Base-by-base conservation (phyloP, 1,140 invertebrate species). In the Bombus polaris region DNA sequence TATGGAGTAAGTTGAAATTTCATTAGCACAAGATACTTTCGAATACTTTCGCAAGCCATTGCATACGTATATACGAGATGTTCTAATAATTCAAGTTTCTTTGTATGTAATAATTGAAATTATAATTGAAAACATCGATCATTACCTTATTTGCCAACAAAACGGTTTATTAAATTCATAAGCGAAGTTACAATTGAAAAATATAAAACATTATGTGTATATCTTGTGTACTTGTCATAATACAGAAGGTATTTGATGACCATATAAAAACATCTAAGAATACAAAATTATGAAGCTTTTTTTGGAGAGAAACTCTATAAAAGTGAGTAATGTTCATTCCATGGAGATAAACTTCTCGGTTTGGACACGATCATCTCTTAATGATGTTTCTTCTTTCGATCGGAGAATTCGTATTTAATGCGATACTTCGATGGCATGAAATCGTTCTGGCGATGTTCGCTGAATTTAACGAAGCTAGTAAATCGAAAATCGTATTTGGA, bases 401-500 rank as follows among this genome's bases (percentile, higher is more conserved):
- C n/a, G 25, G 39, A 2, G 39, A 0, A 65, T 74, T 53, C 57
- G 32, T 44, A 35, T 74, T 71, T 65, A 73, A 80, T 62, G 39
- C 68, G 76, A 57, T 44, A 25, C 28, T 3, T 0, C 32, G 47
- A 42, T 44, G 62, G 44, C 35, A 37, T 32, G 65, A 66, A 81
- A 25, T 76, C 37, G 78, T 53, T 32, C 32, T n/a, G 15, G 53
- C 13, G 70, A 37, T 44, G 82, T 81, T 68, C 59, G 65, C 32
- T 53, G 84, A 32, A 28, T 85, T 73, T 13, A 66, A 37, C 73
- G 42, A 57, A 25, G 37, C 22, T 53, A 65, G 72, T 35, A 47
- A 83, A 83, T 76, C 70, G 47, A 76, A 83, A 77, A 87, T 87
- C 73, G 44, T 81, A 89, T 87, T 89, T 83, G 72, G 72, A 79